These are phyloP conservation scores for Syrista parreyssii DNA, from an alignment of 2,888 invertebrate species.

Conservation along the genomic window DNA sequence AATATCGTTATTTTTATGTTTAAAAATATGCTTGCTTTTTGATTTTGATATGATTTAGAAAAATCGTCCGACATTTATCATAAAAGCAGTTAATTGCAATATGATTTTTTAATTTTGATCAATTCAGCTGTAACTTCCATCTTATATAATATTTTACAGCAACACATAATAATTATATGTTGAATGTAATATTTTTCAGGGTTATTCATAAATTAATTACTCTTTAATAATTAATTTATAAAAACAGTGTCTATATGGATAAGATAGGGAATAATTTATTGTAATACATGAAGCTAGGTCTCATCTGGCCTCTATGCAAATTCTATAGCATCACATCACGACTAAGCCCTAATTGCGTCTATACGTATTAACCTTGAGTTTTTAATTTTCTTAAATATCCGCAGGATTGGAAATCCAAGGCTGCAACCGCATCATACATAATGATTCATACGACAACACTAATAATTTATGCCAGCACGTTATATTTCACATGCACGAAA, in stretches of 20 bases:
- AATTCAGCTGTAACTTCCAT: too few species aligned
- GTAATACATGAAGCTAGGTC: too few species aligned
- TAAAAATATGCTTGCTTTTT: too few species aligned
- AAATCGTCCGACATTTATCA: background rate
- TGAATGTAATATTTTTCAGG: background rate
- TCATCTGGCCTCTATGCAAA: too few species aligned
- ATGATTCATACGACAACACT: conserved; percentile 37
- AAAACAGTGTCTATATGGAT: background rate
- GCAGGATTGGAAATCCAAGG: background rate
- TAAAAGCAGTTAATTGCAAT: background rate
- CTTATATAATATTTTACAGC: too few species aligned
- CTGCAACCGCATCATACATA: background rate
- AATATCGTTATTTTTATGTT: background rate
- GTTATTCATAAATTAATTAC: background rate
- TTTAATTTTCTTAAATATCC: background rate
- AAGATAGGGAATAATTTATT: too few species aligned
- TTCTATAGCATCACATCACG: too few species aligned
- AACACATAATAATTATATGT: background rate
- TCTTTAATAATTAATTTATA: background rate
- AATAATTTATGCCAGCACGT: conserved; percentile 38
- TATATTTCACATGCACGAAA: conserved; percentile 31
- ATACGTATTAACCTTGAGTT: background rate
- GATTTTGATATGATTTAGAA: background rate
- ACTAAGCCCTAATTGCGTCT: too few species aligned
- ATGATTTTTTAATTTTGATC: background rate